Conservation (phyloP, 1,140 invertebrate species). For the Drosophila busckii region DNA sequence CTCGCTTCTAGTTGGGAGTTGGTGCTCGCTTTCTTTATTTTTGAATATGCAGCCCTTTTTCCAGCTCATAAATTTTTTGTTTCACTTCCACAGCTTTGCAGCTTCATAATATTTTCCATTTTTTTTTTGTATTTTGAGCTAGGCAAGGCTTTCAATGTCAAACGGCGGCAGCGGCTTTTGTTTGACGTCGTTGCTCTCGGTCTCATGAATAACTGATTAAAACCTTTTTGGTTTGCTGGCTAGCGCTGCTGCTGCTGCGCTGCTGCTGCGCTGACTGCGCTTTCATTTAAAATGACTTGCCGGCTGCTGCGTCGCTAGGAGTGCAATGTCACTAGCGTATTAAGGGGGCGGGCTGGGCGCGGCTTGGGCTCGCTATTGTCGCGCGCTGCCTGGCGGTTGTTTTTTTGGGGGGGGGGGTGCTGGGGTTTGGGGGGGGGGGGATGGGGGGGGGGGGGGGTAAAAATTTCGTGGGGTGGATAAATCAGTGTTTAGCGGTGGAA, state of each 20-base stretch:
- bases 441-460: too few relatives aligned
- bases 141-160: constrained; percentile 64
- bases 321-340: constrained; percentile 30
- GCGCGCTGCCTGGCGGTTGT: too few relatives aligned
- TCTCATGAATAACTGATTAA: constrained; percentile 76
- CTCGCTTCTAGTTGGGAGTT: constrained; percentile 3
- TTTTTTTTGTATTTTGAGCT: too few relatives aligned
- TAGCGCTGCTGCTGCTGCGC: constrained; percentile 18
- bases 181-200: constrained; percentile 61
- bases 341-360: background rate
- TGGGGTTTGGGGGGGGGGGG: too few relatives aligned
- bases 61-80: constrained; percentile 76
- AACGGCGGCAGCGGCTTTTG: constrained; percentile 65
- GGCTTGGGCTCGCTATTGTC: constrained; percentile 19
- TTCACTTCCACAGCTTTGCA: constrained; percentile 13
- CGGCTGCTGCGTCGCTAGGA: constrained; percentile 33
- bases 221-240: constrained; percentile 58
- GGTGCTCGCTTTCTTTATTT: too few relatives aligned
- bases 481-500: too few relatives aligned
- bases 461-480: too few relatives aligned
- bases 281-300: constrained; percentile 70
- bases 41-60: constrained; percentile 43
- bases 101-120: constrained; percentile 4
- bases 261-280: constrained; percentile 31
- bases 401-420: too few relatives aligned